phyloP scores from a whole-genome alignment of 2,113 vertebrate genomes.

The Caranx melampygus region DNA sequence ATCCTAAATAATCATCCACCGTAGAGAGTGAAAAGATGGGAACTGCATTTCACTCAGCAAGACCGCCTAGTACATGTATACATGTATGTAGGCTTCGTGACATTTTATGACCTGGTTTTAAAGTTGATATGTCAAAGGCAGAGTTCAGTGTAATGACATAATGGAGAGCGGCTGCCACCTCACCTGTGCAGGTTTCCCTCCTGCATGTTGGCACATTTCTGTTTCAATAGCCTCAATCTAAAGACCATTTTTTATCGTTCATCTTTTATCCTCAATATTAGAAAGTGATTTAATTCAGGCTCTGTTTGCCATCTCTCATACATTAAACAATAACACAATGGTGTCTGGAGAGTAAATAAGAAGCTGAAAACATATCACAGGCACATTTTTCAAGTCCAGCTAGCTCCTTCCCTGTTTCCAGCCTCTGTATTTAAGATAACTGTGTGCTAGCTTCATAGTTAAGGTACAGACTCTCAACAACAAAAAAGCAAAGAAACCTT shows the following conservation, averaged over 20 bases:
- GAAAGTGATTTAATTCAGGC: neutral
- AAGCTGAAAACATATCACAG: no score
- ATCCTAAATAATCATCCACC: neutral
- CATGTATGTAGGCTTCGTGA: neutral
- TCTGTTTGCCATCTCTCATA: no score
- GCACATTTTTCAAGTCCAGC: neutral
- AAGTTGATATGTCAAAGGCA: constrained; percentile 27
- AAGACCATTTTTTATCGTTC: neutral
- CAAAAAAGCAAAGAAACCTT: no score
- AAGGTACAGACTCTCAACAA: neutral
- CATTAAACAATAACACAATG: no score
- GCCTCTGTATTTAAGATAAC: no score
- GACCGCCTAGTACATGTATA: no score
- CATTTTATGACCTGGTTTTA: constrained; percentile 19
- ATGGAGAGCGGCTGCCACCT: neutral
- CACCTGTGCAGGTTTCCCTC: neutral
- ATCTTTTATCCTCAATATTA: neutral
- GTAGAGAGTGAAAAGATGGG: neutral
- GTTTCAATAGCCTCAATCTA: neutral
- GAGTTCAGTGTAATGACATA: constrained; percentile 17
- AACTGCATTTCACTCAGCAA: no score
- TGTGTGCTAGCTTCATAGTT: neutral
- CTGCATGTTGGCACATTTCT: no score
- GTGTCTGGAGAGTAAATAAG: no score
- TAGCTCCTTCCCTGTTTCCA: neutral